Percentiles rank a stretch among this genome's conserved stretches.
Evolutionary conservation across 2,888 invertebrate species (phyloP).

Genomic region (Notodonta ziczac): DNA sequence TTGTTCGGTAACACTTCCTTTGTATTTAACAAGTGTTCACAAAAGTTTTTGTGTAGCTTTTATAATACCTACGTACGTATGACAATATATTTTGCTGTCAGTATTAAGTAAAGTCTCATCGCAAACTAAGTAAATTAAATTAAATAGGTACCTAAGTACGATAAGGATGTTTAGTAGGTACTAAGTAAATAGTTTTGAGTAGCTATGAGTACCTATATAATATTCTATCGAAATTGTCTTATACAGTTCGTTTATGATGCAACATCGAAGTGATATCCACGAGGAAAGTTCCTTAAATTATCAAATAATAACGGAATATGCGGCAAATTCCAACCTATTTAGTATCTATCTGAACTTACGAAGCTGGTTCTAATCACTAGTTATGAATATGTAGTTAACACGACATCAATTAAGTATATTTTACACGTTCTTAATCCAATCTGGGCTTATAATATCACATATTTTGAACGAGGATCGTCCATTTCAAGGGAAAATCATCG

Average conservation of each 20-base stretch:
- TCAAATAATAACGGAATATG: constrained; percentile 43
- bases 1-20: no score
- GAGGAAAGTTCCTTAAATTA: constrained; percentile 29
- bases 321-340: constrained; percentile 46
- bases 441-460: constrained; percentile 82
- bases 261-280: constrained; percentile 40
- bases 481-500: constrained; percentile 41
- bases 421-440: constrained; percentile 66
- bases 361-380: constrained; percentile 59
- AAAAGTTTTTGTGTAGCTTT: no score
- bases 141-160: no score
- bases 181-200: no score
- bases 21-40: no score
- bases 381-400: constrained; percentile 62
- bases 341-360: constrained; percentile 60
- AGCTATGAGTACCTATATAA: neutral
- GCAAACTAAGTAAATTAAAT: no score
- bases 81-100: no score
- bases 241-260: constrained; percentile 24
- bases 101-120: no score
- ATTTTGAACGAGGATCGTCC: constrained; percentile 65
- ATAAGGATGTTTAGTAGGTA: no score
- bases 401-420: constrained; percentile 76
- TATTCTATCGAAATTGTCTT: neutral
- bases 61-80: no score